These are phyloP conservation scores for Mesitornis unicolor DNA, from an alignment of 2,113 vertebrate genomes.

Conservation along the genomic window DNA sequence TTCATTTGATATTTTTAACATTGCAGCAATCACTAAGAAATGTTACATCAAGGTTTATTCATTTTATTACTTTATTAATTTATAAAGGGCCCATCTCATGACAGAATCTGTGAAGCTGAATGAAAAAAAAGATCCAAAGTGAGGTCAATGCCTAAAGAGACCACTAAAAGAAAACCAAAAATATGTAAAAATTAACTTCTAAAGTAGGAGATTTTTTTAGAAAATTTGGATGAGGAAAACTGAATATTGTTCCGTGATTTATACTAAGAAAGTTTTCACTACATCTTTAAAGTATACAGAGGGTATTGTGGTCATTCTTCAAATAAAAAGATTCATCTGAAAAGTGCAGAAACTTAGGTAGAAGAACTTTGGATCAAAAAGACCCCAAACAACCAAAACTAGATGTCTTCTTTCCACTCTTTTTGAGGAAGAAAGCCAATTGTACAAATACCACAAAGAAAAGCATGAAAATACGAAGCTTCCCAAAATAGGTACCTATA, in stretches of 20 bases:
- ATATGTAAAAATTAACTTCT: background rate
- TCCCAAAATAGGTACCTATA: background rate
- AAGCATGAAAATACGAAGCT: background rate
- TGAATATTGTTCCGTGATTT: background rate
- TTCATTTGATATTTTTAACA: conserved; percentile 58
- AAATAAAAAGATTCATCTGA: background rate
- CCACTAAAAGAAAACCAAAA: background rate
- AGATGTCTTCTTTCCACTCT: background rate
- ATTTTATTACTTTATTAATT: conserved; percentile 45
- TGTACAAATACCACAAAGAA: background rate
- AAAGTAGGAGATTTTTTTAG: background rate
- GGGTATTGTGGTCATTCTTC: background rate
- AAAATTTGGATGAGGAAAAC: background rate
- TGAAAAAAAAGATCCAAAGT: background rate
- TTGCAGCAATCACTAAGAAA: conserved; percentile 27
- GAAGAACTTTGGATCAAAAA: background rate
- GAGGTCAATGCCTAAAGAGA: background rate
- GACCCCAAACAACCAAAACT: background rate
- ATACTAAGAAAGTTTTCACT: background rate
- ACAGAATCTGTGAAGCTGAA: background rate
- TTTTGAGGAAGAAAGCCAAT: background rate
- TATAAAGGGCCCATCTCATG: background rate
- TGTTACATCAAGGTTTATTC: conserved; percentile 15
- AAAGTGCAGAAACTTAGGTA: background rate
- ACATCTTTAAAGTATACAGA: background rate